Evolutionary conservation across 2,888 invertebrate genomes (phyloP), one percentile per base, ranked within the genome.

Genomic region (Idaea aversata): DNA sequence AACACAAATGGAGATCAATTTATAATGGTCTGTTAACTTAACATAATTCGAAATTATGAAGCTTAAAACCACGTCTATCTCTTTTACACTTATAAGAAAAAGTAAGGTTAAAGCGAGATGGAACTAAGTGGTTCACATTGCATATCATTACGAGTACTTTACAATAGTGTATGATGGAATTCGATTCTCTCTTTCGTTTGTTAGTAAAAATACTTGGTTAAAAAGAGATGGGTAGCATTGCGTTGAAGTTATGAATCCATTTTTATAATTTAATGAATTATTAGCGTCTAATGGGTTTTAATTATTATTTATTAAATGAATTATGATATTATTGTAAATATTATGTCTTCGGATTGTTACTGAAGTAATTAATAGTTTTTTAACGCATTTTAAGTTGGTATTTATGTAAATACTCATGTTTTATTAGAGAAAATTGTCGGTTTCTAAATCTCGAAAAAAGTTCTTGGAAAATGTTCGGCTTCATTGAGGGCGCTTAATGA

Each of bases 231-330:
- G 59, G 13, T 59, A 13, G 7, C 10, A 13, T 47, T 10, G 47
- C 47, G 25, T 0, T 59, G 34, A 59, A 25, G 74, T 72, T 73
- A 79, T 78, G 82, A 80, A 83, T 86, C 83, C 84, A 85, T 84
- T 82, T 79, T 81, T 83, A 85, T 88, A 86, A 88, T 88, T 87
- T 87, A 86, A 87, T 88, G 88, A 88, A 78, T 77, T 80, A 77
- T 74, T 74, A 75, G 71, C 76, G 67, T 69, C 6, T 47, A 13
- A 47, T 47, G 34, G 25, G 7, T 25, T 34, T 34, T 68, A 70
- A 65, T 67, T 67, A 70, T 75, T 60, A 59, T 58, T 58, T 25
- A 13, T 61, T 63, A 67, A 57, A 60, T 64, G 60, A 59, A 59
- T 47, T 47, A 47, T 47, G 47, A 47, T 47, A 47, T 47, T 47